phyloP scores from a whole-genome alignment of 2,113 vertebrate species.

The Mesoclemmys tuberculata region DNA sequence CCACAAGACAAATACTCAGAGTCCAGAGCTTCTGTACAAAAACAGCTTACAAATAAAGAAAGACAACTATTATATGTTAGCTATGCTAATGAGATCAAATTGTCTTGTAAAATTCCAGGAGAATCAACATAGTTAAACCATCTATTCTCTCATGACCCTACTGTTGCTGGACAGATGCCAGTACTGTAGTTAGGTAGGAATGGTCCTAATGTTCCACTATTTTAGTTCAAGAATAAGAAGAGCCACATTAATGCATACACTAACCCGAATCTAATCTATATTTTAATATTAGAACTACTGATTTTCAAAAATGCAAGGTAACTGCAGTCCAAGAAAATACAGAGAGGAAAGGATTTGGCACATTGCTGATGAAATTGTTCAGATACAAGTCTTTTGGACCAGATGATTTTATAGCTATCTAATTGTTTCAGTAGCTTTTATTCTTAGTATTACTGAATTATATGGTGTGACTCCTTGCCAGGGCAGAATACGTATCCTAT shows the following conservation, averaged over 20 bases:
- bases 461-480: background rate
- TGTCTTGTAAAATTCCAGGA: constrained; percentile 16
- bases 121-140: constrained; percentile 38
- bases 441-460: background rate
- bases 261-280: background rate
- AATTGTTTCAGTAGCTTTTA: background rate
- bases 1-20: background rate
- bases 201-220: constrained; percentile 1
- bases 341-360: background rate
- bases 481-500: background rate
- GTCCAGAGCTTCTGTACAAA: constrained; percentile 27
- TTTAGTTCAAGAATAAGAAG: constrained; percentile 12
- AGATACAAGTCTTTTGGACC: background rate
- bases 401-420: background rate
- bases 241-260: background rate
- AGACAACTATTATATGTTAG: constrained; percentile 40
- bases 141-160: constrained; percentile 30
- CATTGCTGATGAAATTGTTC: background rate
- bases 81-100: constrained; percentile 40
- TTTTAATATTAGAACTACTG: constrained; percentile 18
- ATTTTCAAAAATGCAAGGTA: constrained; percentile 27
- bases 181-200: background rate
- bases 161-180: constrained; percentile 11
- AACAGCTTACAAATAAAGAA: constrained; percentile 15
- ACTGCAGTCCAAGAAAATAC: background rate